Conservation (phyloP, 2,888 invertebrate genomes). For the Leucozona laternaria region DNA sequence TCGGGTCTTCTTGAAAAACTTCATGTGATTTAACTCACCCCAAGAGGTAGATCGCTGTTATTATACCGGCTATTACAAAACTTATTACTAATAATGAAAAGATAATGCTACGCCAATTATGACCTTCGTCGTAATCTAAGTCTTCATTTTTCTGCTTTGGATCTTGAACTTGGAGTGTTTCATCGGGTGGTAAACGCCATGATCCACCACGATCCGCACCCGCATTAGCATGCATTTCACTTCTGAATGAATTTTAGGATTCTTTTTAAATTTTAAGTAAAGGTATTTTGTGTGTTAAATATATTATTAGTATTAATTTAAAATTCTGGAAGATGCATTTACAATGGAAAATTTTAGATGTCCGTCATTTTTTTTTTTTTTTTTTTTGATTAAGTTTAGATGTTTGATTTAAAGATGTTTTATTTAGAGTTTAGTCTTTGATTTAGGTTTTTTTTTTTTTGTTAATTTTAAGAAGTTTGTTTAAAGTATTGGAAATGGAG, state of each 20-base stretch:
- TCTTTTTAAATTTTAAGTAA: slow-evolving; percentile 35
- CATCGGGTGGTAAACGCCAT: slow-evolving; percentile 96
- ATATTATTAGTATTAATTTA: slow-evolving; percentile 2
- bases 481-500: slow-evolving; percentile 44
- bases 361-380: slow-evolving; percentile 1
- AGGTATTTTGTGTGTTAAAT: slow-evolving; percentile 10
- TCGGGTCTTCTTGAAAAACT: neutral
- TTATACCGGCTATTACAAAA: slow-evolving; percentile 93
- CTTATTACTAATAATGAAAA: slow-evolving; percentile 94
- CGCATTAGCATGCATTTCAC: slow-evolving; percentile 93
- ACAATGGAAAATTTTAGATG: slow-evolving; percentile 19
- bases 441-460: slow-evolving; percentile 16
- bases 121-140: slow-evolving; percentile 91
- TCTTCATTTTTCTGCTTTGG: slow-evolving; percentile 93
- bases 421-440: slow-evolving; percentile 18
- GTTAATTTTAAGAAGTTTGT: neutral
- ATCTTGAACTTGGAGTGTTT: slow-evolving; percentile 95
- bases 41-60: slow-evolving; percentile 94
- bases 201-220: slow-evolving; percentile 93
- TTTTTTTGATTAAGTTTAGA: slow-evolving; percentile 10
- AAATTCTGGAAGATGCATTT: slow-evolving; percentile 3
- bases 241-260: slow-evolving; percentile 61
- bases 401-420: slow-evolving; percentile 7
- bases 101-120: slow-evolving; percentile 95
- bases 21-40: slow-evolving; percentile 86